Base-by-base conservation (phyloP, 1,140 invertebrate species). In the Conus betulinus region DNA sequence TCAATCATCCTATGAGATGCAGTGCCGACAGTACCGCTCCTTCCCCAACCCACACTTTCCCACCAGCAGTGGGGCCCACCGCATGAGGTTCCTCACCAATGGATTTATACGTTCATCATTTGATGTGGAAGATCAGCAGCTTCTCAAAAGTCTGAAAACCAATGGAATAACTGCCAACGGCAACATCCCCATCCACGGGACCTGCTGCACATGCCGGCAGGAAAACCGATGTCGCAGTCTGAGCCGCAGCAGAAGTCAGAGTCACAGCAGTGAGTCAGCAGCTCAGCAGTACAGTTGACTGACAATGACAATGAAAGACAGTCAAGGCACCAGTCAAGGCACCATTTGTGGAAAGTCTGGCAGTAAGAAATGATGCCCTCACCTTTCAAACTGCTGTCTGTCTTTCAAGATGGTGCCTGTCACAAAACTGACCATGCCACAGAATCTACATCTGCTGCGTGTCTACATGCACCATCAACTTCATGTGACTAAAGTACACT, bases 281-380 rank as follows among this genome's bases (percentile, higher is more conserved):
- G 89, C 89, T 60, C 81, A 87, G 20, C 86, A 90, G 87, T 90
- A 90, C 89, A 90, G 89, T 67, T 90, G 81, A 88, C 76, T 51
- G 25, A 51, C 17, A 25, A 15, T 60, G 57, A 60, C 57, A 60
- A 60, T 60, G 57, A 60, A 8, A 60, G 8, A 60, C 15, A 60
- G 57, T 60, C 8, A 60, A 60, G 8, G 15, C 57, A 15, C 15
- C 15, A 60, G 57, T 60, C 8, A 60, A 60, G 8, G 15, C 57
- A 15, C 15, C 57, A 60, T 15, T 60, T 60, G 57, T 60, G 57
- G 8, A 60, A 11, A 15, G 57, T 60, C 39, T 60, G 57, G 15
- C 8, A 15, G 1, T 8, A 60, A 8, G 57, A 60, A 60, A 8
- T 60, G 57, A 60, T 8, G 57, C 57, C 8, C 57, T 60, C 57